Base-by-base conservation (phyloP, 2,888 invertebrate genomes). In the Endotricha flammealis region DNA sequence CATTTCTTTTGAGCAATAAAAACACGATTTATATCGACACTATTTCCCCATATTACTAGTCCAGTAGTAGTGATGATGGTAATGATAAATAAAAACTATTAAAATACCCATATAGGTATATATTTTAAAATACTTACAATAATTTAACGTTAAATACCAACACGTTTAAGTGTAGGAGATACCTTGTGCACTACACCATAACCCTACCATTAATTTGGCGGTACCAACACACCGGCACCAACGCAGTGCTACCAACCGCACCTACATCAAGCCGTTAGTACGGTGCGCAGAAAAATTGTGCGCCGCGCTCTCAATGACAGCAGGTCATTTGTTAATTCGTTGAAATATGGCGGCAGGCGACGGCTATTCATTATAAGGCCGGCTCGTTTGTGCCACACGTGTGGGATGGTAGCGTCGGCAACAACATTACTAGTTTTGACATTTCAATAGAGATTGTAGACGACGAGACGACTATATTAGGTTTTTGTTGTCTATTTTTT, bases 251-350 rank as follows among this genome's bases (percentile, higher is more conserved):
- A 57, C 64, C 68, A 55, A 81, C 83, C 83, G 80, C 83, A 82
- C 71, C 75, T 82, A 76, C 75, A 74, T 83, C 82, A 82, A 64
- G 59, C 72, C 59, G 65, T 57, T 65, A 66, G 79, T 78, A 82
- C 80, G 67, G 83, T 76, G 75, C 58, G 73, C 85, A 83, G 85
- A 86, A 85, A 86, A 86, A 85, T 85, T 64, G 83, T 64, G 68
- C 69, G 64, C 75, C 71, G 74, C 75, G 75, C 78, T 57, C 64
- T 56, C 70, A 64, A 60, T 73, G 85, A 83, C 86, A 75, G 77
- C 55, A 50, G 72, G 78, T 81, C 82, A 80, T 86, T 86, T 85
- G 85, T 86, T 83, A 86, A 86, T 83, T 77, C 82, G 64, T 71
- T 85, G 83, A 85, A 82, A 83, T 85, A 86, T 83, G 78, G 81